Conservation (phyloP, 2,797 vertebrate genomes). For the Pachyuromys duprasi region DNA sequence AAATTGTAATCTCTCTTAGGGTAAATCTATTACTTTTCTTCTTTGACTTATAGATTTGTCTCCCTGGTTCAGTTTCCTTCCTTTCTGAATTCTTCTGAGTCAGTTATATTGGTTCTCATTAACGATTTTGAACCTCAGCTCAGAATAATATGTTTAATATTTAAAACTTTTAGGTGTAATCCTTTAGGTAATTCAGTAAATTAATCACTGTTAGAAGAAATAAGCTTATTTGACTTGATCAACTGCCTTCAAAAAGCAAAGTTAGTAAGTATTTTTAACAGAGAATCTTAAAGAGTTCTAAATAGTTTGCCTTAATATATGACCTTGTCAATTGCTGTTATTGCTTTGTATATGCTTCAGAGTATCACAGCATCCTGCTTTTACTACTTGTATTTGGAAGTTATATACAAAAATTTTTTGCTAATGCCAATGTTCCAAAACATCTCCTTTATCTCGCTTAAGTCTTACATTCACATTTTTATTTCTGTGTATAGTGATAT, state of each 20-base stretch:
- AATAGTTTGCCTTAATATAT: neutral
- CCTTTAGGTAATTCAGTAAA: neutral
- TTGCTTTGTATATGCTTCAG: neutral
- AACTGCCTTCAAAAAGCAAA: neutral
- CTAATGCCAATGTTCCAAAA: too few species aligned
- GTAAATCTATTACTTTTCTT: neutral
- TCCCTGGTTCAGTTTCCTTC: neutral
- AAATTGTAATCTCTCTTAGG: neutral
- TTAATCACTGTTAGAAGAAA: neutral
- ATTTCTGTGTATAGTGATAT: neutral
- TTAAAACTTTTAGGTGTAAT: neutral
- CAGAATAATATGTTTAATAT: neutral
- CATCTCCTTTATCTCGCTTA: neutral
- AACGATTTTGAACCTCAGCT: neutral
- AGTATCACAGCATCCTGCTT: neutral
- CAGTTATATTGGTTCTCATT: neutral
- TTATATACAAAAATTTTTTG: neutral
- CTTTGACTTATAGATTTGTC: neutral
- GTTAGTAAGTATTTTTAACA: neutral
- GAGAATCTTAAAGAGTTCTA: neutral
- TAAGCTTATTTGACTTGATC: neutral
- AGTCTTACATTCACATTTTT: neutral
- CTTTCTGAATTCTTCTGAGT: neutral
- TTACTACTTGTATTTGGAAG: neutral
- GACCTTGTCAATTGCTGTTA: neutral